Percentiles rank a stretch among this genome's conserved stretches.
Conservation (phyloP, 2,797 vertebrate genomes). For the Carcharodon carcharias region DNA sequence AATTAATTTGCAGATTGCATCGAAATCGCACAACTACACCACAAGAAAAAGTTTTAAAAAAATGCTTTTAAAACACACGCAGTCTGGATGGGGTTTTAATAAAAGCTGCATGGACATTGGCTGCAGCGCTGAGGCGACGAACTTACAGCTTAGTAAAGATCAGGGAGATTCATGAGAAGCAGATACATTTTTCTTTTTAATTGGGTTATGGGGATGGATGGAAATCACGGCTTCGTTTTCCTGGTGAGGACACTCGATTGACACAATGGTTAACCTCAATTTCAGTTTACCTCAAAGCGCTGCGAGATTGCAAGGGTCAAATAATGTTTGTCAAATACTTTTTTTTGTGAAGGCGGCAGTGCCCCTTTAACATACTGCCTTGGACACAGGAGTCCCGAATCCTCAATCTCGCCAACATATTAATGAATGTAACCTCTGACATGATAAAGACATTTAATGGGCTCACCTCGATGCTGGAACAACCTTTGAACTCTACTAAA, state of each 20-base stretch:
- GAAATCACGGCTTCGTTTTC: not conserved
- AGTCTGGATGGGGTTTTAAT: not conserved
- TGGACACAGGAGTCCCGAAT: not conserved
- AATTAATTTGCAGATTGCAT: not conserved
- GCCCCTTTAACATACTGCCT: not conserved
- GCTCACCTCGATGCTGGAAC: not conserved
- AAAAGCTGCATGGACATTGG: not conserved
- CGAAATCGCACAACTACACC: not conserved
- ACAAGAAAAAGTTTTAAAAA: not conserved
- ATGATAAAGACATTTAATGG: not conserved
- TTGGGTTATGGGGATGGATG: not conserved
- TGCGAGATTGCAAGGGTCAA: not conserved
- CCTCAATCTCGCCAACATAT: not conserved
- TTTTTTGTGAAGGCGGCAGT: not conserved
- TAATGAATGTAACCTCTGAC: no score
- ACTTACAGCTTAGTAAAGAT: not conserved
- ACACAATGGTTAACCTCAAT: no score
- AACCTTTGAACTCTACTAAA: not conserved
- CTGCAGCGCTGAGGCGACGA: not conserved
- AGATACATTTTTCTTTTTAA: not conserved
- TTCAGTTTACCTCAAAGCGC: not conserved
- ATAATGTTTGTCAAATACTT: not conserved
- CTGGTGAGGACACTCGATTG: not conserved
- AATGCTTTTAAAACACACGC: not conserved
- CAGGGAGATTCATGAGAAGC: not conserved